Conservation (phyloP, 2,888 invertebrate species). For the Spatulosminthurus flaviceps region DNA sequence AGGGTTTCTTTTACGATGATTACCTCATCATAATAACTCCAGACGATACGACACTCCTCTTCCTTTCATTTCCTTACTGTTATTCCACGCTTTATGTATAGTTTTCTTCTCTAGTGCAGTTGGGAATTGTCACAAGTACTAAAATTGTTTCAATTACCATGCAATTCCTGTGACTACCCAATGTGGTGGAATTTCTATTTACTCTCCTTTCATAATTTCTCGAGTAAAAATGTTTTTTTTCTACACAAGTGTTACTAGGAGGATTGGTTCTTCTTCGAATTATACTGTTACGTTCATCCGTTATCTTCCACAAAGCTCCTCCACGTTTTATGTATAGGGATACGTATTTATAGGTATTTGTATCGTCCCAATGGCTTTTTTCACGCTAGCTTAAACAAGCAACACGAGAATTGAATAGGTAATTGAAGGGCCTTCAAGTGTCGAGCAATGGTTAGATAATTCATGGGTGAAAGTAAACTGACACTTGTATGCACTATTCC, state of each 20-base stretch:
- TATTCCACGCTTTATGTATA: not conserved
- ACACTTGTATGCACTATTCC: slow-evolving; percentile 25
- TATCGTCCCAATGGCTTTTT: slow-evolving; percentile 52
- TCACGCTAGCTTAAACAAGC: slow-evolving; percentile 52
- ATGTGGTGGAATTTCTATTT: not conserved
- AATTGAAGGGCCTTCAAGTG: slow-evolving; percentile 42
- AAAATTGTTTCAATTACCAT: slow-evolving; percentile 18
- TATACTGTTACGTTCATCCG: too few species aligned
- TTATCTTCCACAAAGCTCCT: too few species aligned
- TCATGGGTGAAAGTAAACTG: slow-evolving; percentile 41
- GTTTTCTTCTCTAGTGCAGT: too few species aligned
- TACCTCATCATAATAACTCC: slow-evolving; percentile 8
- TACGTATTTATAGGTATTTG: not conserved
- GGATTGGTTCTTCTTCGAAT: too few species aligned
- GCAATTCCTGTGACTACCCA: not conserved
- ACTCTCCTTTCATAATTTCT: not conserved
- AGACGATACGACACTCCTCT: not conserved
- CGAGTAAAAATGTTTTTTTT: not conserved
- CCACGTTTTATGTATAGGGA: not conserved
- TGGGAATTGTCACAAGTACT: not conserved
- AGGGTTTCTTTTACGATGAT: not conserved
- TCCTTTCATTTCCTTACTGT: not conserved
- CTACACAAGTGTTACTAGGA: too few species aligned
- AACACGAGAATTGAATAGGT: slow-evolving; percentile 35
- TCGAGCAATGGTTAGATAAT: slow-evolving; percentile 32